These are phyloP conservation scores for Halichoerus grypus DNA, from an alignment of 2,113 vertebrate genomes.

Conservation along the genomic window DNA sequence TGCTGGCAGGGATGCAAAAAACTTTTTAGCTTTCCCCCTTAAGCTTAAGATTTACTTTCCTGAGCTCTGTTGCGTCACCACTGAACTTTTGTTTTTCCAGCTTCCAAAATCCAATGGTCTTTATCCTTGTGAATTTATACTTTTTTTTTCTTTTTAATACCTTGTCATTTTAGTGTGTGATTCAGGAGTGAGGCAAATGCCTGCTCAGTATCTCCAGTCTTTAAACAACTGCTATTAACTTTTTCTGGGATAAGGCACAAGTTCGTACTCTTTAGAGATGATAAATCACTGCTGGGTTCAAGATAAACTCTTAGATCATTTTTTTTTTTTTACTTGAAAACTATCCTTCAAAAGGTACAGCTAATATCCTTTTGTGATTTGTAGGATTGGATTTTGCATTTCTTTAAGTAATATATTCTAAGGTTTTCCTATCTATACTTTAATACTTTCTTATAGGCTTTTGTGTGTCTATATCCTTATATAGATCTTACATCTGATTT, in stretches of 20 bases:
- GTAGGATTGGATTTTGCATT: neutral
- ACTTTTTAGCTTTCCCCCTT: neutral
- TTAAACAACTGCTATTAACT: neutral
- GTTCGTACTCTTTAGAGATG: neutral
- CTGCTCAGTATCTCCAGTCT: neutral
- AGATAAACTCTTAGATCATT: neutral
- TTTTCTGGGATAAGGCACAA: neutral
- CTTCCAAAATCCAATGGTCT: neutral
- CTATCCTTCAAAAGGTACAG: neutral
- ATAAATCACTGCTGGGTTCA: neutral
- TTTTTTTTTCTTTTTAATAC: neutral
- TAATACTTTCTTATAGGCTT: neutral
- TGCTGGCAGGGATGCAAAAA: neutral
- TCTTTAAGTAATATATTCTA: neutral
- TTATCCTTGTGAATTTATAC: slow-evolving; percentile 13
- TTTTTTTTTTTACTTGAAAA: slow-evolving; percentile 4
- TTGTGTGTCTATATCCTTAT: neutral
- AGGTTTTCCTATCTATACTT: neutral
- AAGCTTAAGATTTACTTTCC: neutral
- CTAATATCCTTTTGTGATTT: neutral
- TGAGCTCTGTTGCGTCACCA: neutral
- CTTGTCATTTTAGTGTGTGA: neutral
- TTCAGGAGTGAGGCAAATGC: neutral
- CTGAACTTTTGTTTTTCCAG: neutral
- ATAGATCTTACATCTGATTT: neutral